Percentiles rank a stretch among this genome's conserved stretches.
Conservation (phyloP, 2,888 invertebrate species). For the Agrochola lychnidis region DNA sequence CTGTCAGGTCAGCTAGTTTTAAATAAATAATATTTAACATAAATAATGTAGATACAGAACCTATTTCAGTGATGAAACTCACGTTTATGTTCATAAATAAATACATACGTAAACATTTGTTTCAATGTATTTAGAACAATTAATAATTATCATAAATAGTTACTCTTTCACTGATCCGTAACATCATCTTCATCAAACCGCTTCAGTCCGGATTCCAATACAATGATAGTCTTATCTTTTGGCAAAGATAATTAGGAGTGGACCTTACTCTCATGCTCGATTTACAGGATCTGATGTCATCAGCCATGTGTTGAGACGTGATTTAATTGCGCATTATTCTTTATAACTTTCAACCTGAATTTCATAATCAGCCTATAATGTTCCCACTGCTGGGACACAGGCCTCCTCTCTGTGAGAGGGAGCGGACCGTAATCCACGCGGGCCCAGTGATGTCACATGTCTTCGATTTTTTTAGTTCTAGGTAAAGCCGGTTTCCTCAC, state of each 20-base stretch:
- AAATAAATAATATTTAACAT: no score
- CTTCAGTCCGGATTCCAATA: background rate
- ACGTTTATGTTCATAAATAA: background rate
- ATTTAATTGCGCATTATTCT: background rate
- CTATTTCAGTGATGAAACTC: background rate
- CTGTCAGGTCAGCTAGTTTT: no score
- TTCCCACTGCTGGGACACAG: background rate
- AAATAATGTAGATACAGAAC: background rate
- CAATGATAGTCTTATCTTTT: slow-evolving; percentile 25
- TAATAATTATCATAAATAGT: background rate
- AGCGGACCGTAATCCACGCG: no score
- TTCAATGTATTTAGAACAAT: background rate
- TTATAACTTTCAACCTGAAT: background rate
- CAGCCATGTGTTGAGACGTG: background rate
- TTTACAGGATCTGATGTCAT: background rate
- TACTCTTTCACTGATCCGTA: slow-evolving; percentile 23
- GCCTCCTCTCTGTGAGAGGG: background rate
- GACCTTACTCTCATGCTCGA: background rate
- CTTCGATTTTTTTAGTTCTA: no score
- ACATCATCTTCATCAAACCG: slow-evolving; percentile 12
- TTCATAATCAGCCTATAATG: background rate
- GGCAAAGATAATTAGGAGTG: background rate
- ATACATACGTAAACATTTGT: background rate
- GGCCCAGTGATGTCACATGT: no score
- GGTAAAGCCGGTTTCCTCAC: no score